Base-by-base conservation (phyloP, 2,888 invertebrate genomes). In the Temnothorax rugatulus region DNA sequence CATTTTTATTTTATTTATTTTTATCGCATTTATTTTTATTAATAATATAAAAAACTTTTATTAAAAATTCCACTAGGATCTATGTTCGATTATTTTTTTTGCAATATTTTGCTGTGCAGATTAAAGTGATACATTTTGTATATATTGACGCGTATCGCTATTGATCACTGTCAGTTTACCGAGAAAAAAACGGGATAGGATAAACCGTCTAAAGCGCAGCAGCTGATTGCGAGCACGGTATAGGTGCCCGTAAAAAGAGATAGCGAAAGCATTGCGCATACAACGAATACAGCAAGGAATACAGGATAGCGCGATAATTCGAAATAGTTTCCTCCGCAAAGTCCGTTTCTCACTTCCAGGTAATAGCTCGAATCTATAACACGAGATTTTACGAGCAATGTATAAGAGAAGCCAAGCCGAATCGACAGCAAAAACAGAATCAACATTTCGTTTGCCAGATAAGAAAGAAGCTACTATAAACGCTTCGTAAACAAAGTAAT, bases 141-240 rank as follows among this genome's bases (percentile, higher is more conserved):
- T 41, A 57, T 44, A 57, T 41, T 68, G 68, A 29, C 77, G 25
- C 52, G 47, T 75, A 63, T 76, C 52, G 54, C 29, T 68, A 77
- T 77, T 68, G 68, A 77, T 77, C 77, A 68, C 41, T 77, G 41
- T 44, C 77, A n/a, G 25, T 54, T 77, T 54, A 38, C n/a, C 29
- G 68, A 66, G 13, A 41, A 75, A 82, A 52, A 52, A 73, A 75
- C 21, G 13, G 25, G 29, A 54, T 38, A 25, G 44, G 44, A 77
- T 77, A 77, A 68, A 29, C 15, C 83, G 82, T 88, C 85, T 86
- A 83, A 88, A 88, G 82, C 84, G n/a, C 29, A 71, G 63, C 64
- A 66, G 63, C 61, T 81, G 81, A 84, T 81, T 83, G 84, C 61
- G 8, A 15, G 25, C 8, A 63, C 47, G 57, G 57, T 25, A 68